Base-by-base conservation (phyloP, 2,888 invertebrate genomes). In the Melipona bicolor region DNA sequence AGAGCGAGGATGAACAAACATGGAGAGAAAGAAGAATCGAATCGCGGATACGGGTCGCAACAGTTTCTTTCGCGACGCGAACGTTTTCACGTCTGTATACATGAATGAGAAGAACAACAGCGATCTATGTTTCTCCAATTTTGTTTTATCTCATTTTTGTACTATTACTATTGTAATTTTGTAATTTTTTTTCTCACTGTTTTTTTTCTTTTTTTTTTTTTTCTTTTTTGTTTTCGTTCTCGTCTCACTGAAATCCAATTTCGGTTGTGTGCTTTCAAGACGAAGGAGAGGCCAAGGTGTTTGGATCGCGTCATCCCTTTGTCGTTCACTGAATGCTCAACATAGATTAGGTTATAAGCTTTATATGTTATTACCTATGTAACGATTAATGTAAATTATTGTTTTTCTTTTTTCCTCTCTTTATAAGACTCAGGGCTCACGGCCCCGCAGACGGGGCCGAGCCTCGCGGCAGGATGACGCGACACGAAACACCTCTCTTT, bases 261-360 rank as follows among this genome's bases (percentile, higher is more conserved):
- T 82, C 82, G 84, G 81, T 85, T 85, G 80, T 76, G 88, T 84
- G 87, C 83, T 88, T 86, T 85, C 72, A 74, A 54, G 61, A 77
- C 49, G 72, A 49, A 43, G 78, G 76, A 59, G 84, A 54, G 83
- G 71, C 32, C 78, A 43, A 43, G 11, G 68, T 61, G 76, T 27
- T 27, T 65, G 81, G 84, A 79, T 67, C 82, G 86, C 85, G 89
- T 79, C 88, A 87, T 83, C 86, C 81, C 83, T 80, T 43, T 24
- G 87, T 90, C 90, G 90, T 91, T 86, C 85, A 90, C 91, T 89
- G 89, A 93, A 93, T 93, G 93, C 93, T 93, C 93, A 93, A 93
- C 87, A 91, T 91, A 93, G 89, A 91, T 91, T 93, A 93, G 92
- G 85, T 92, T 93, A 62, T 83, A 93, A 93, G 92, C 88, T 91